phyloP scores from a whole-genome alignment of 2,888 invertebrate species.

The Ephialtes manifestator region DNA sequence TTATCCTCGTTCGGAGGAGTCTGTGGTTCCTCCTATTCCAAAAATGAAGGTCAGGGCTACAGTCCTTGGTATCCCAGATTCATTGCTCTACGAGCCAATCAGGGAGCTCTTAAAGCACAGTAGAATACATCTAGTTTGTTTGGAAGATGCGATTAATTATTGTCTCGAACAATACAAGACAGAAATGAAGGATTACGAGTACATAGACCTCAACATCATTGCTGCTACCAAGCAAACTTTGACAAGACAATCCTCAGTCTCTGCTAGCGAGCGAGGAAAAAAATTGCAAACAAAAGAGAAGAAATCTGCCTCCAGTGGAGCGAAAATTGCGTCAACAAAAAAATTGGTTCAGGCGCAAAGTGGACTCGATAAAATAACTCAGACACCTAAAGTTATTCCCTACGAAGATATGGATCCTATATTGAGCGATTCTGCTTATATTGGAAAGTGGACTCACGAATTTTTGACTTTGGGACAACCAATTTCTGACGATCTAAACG shows the following conservation, averaged over 20 bases:
- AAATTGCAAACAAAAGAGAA: conserved; percentile 82
- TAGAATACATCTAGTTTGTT: conserved; percentile 86
- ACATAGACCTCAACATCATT: conserved; percentile 85
- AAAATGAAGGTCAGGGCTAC: conserved; percentile 85
- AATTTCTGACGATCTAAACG: conserved; percentile 87
- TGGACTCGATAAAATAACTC: conserved; percentile 86
- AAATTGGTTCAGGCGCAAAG: conserved; percentile 79
- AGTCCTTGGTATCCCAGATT: conserved; percentile 86
- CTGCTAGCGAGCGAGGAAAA: conserved; percentile 80
- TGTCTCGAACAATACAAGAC: conserved; percentile 87
- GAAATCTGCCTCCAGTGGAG: conserved; percentile 81
- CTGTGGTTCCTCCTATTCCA: conserved; percentile 85
- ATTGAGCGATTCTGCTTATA: conserved; percentile 87
- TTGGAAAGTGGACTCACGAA: conserved; percentile 88
- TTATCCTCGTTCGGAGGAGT: conserved; percentile 85
- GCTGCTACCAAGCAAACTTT: conserved; percentile 23
- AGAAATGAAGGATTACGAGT: conserved; percentile 87
- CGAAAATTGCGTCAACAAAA: conserved; percentile 75
- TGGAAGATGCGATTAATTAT: conserved; percentile 88
- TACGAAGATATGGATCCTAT: conserved; percentile 87
- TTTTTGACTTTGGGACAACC: conserved; percentile 87
- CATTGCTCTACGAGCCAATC: conserved; percentile 82
- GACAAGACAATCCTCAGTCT: conserved; percentile 83
- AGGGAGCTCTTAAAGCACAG: conserved; percentile 85
- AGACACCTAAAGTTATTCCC: conserved; percentile 89